Base-by-base conservation (phyloP, 2,113 vertebrate genomes). In the Triplophysa tibetana region DNA sequence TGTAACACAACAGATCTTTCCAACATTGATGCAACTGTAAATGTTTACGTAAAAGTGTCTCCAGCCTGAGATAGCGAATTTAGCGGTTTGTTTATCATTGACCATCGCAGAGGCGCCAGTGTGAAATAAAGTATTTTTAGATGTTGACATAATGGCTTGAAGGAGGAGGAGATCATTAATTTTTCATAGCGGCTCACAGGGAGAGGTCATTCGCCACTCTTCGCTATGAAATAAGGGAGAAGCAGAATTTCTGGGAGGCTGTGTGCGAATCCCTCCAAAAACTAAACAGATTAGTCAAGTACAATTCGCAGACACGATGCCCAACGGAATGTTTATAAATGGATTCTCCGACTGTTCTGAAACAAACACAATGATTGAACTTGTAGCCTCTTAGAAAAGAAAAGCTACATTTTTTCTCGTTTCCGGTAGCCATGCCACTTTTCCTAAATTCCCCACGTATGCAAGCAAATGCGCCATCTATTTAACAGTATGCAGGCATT, bases 81-180 rank as follows among this genome's bases (percentile, higher is more conserved):
- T 21, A 66, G 52, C 79, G 70, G 50, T 77, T 63, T 80, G 77
- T 82, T 70, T 82, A 78, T 75, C 50, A 60, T n/a, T 41, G 77
- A 58, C 73, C 64, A 75, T 80, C 74, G 56, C 12, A 52, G 24
- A 68, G 73, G 52, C 63, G 56, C 52, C 76, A 72, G 65, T 60
- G 67, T 73, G 68, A 81, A 70, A 65, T 54, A 67, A 77, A 77
- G 79, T 84, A 81, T 81, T 81, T 79, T 84, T 68, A 81, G 66
- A 75, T 48, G 61, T 74, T 76, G 80, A 79, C 79, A 83, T 85
- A 83, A 87, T 75, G 85, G 77, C 80, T 79, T 23, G 68, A 62
- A 68, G 79, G 50, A 70, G 83, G 77, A 83, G 81, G 74, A 75
- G 79, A 70, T 24, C 65, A 85, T 87, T 65, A 83, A 87, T 85